Conservation (phyloP, 2,888 invertebrate species). For the Drosophila subquinaria region DNA sequence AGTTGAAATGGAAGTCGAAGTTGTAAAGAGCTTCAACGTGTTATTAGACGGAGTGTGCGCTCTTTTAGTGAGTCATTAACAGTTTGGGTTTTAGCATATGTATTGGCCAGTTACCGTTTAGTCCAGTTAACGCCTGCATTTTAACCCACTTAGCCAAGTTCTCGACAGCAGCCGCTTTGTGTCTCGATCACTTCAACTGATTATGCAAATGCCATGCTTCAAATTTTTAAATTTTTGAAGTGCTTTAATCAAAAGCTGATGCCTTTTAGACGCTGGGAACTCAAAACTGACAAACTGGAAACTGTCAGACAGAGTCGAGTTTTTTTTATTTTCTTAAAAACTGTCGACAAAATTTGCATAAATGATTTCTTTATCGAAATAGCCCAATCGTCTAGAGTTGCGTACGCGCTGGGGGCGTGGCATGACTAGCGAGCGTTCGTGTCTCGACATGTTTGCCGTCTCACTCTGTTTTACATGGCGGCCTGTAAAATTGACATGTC, state of each 20-base stretch:
- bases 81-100: constrained; percentile 46
- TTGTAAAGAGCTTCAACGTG: constrained; percentile 42
- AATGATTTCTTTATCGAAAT: constrained; percentile 79
- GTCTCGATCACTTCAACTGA: constrained; percentile 40
- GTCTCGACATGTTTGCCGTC: constrained; percentile 38
- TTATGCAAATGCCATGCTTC: constrained; percentile 54
- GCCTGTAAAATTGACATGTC: constrained; percentile 66
- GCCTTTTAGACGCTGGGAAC: constrained; percentile 20
- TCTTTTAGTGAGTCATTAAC: constrained; percentile 59
- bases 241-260: constrained; percentile 47
- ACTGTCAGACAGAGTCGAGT: constrained; percentile 27
- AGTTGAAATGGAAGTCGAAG: constrained; percentile 6
- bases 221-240: constrained; percentile 31
- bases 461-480: constrained; percentile 44
- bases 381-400: constrained; percentile 63
- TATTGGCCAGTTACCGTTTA: constrained; percentile 33
- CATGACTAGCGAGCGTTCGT: constrained; percentile 55
- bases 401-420: constrained; percentile 60
- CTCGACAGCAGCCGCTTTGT: constrained; percentile 16
- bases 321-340: constrained; percentile 32
- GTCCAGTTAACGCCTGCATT: constrained; percentile 57
- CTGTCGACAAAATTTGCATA: constrained; percentile 73
- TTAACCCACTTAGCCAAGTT: constrained; percentile 46
- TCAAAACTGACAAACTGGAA: constrained; percentile 20
- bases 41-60: constrained; percentile 52